Conservation (phyloP, 2,113 vertebrate genomes). For the Daboia siamensis region DNA sequence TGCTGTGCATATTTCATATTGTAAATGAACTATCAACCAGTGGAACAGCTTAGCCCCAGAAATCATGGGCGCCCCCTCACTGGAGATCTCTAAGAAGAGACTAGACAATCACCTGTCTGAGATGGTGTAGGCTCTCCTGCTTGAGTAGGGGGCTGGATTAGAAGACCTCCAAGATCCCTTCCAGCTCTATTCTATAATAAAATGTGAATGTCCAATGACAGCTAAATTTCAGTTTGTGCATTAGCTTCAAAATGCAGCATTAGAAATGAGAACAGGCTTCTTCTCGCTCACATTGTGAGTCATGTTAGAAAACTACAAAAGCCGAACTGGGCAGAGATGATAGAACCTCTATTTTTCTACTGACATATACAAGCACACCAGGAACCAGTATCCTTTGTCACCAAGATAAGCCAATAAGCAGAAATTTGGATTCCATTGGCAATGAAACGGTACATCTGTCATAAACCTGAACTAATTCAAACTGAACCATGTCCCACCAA, state of each 20-base stretch:
- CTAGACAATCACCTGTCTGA: too few species aligned
- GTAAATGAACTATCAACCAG: not conserved
- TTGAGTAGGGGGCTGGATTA: too few species aligned
- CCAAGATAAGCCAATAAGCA: conserved; percentile 50
- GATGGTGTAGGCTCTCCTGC: too few species aligned
- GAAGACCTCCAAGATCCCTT: too few species aligned
- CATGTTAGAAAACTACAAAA: not conserved
- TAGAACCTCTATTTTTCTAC: not conserved
- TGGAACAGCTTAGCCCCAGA: too few species aligned
- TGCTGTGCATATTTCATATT: not conserved
- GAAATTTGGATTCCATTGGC: conserved; percentile 43
- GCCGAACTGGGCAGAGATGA: not conserved
- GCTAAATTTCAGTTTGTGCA: not conserved
- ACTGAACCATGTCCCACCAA: conserved; percentile 52
- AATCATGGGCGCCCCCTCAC: too few species aligned
- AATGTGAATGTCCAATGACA: not conserved
- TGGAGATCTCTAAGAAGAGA: too few species aligned
- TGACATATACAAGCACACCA: not conserved
- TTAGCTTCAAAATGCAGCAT: not conserved
- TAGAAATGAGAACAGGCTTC: not conserved
- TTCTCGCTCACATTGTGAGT: not conserved
- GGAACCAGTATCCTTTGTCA: conserved; percentile 40
- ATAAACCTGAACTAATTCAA: conserved; percentile 51
- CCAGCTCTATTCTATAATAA: too few species aligned
- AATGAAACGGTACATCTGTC: conserved; percentile 32